Evolutionary conservation across 2,888 invertebrate species (phyloP).

Genomic region (Allacma fusca): DNA sequence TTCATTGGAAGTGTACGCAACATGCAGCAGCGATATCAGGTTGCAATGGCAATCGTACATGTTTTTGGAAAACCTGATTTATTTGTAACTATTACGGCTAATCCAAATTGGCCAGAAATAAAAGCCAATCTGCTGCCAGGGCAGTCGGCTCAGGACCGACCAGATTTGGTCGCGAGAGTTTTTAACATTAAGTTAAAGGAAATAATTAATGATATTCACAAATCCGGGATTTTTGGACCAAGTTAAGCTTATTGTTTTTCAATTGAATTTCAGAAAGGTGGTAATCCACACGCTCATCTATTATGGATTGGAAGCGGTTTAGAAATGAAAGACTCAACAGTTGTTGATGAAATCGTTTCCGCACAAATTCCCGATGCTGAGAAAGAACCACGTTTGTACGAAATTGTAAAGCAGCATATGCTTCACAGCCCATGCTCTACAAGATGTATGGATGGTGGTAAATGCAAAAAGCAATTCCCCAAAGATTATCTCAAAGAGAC

Average conservation of each 20-base stretch:
- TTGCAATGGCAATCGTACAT: conserved; percentile 37
- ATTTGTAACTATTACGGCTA: conserved; percentile 38
- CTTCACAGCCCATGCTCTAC: too few relatives aligned
- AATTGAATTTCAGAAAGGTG: conserved; percentile 54
- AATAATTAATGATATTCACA: conserved; percentile 58
- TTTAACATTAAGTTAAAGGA: conserved; percentile 63
- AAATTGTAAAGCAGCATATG: background rate
- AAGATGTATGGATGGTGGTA: too few relatives aligned
- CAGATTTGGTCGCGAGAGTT: conserved; percentile 63
- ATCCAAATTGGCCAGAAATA: conserved; percentile 42
- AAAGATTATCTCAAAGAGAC: too few relatives aligned
- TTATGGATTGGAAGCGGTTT: too few relatives aligned
- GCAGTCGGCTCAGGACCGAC: conserved; percentile 62
- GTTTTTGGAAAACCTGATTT: conserved; percentile 33
- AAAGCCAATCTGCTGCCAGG: conserved; percentile 60
- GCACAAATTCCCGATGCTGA: conserved; percentile 19
- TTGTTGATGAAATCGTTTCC: conserved; percentile 4
- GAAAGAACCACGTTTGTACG: background rate
- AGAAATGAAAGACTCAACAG: background rate
- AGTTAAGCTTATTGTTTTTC: conserved; percentile 49
- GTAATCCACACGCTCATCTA: conserved; percentile 5
- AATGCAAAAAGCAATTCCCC: too few relatives aligned
- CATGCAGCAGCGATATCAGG: conserved; percentile 52
- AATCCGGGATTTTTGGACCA: conserved; percentile 53
- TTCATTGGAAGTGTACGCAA: conserved; percentile 58